phyloP scores from a whole-genome alignment of 2,113 vertebrate species.

The Noctilio leporinus region DNA sequence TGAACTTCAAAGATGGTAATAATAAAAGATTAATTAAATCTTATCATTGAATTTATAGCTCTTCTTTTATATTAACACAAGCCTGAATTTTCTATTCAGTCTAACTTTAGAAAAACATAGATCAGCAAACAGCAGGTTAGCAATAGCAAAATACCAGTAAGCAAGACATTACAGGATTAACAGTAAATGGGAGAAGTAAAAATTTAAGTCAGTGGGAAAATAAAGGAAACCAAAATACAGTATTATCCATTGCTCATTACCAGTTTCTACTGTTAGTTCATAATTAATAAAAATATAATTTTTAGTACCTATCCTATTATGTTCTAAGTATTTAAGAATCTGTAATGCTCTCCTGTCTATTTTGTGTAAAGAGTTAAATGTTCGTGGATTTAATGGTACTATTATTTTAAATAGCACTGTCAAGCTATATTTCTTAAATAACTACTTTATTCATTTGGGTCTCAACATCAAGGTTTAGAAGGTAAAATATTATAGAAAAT shows the following conservation, averaged over 20 bases:
- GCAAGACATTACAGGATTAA: constrained; percentile 63
- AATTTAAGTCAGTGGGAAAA: constrained; percentile 61
- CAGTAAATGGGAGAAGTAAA: constrained; percentile 63
- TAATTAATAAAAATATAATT: constrained; percentile 42
- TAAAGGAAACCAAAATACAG: constrained; percentile 3
- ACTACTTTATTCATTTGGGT: neutral
- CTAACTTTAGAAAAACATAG: constrained; percentile 66
- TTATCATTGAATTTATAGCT: constrained; percentile 78
- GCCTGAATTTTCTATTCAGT: constrained; percentile 77
- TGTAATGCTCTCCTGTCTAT: neutral
- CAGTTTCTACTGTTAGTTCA: constrained; percentile 49
- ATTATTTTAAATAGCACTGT: neutral
- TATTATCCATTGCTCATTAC: constrained; percentile 29
- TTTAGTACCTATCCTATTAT: constrained; percentile 23
- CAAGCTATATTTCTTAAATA: constrained; percentile 19
- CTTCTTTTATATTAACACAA: constrained; percentile 74
- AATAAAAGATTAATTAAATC: constrained; percentile 86
- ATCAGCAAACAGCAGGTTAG: constrained; percentile 67
- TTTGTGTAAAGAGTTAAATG: constrained; percentile 1
- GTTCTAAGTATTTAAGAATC: neutral
- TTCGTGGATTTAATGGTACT: neutral
- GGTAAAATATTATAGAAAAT: neutral
- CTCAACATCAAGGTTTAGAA: neutral
- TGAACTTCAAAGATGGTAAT: constrained; percentile 81
- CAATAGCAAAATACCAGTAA: constrained; percentile 68